Conservation (phyloP, 2,797 vertebrate species). For the Phylloscopus collybita region DNA sequence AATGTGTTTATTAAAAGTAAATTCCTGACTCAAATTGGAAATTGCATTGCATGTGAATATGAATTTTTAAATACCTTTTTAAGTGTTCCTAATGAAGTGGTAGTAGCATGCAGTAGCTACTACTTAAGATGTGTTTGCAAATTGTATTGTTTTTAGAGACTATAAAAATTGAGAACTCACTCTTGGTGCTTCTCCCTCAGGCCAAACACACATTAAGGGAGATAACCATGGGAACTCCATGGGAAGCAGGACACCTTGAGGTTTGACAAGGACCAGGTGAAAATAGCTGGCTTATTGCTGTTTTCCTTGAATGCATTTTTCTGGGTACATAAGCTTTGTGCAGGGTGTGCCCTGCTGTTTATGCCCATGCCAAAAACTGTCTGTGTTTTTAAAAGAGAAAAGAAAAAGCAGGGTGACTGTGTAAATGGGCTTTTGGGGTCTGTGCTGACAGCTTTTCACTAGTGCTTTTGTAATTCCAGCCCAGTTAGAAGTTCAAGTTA, state of each 20-base stretch:
- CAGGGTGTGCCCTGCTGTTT: not conserved
- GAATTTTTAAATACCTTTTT: constrained; percentile 38
- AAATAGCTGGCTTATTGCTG: not conserved
- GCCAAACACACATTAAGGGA: not conserved
- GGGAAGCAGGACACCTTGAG: fast-evolving
- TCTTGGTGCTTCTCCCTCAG: not conserved
- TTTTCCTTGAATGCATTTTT: not conserved
- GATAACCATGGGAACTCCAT: not conserved
- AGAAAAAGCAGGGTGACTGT: not conserved
- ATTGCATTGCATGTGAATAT: constrained; percentile 5
- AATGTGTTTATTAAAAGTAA: constrained; percentile 73
- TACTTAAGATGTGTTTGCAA: not conserved
- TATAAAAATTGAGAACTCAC: not conserved
- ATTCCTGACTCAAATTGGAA: constrained; percentile 41
- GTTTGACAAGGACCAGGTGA: not conserved
- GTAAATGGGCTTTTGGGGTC: not conserved
- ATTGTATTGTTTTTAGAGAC: not conserved
- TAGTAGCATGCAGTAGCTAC: constrained; percentile 2
- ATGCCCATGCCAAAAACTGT: not conserved
- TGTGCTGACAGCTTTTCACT: not conserved
- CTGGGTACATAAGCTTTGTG: not conserved
- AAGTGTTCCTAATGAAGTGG: constrained; percentile 5
- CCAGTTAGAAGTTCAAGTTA: not conserved
- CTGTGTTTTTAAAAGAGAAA: not conserved
- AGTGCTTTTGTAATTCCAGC: not conserved